phyloP scores from a whole-genome alignment of 2,888 invertebrate species.

The Melipona beecheii region DNA sequence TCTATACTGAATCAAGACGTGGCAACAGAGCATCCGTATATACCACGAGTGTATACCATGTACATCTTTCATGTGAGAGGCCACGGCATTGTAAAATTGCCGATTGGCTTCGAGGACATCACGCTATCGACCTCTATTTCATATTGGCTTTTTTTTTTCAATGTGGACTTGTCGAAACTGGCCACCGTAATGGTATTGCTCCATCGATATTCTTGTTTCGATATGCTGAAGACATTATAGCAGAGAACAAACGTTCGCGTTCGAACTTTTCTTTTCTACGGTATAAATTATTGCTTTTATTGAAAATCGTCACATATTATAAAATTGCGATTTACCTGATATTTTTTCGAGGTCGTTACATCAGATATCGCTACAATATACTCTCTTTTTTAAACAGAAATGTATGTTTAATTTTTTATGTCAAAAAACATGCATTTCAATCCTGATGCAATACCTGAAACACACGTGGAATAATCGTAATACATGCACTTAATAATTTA shows the following conservation, averaged over 20 bases:
- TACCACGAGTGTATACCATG: conserved; percentile 10
- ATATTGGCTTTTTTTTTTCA: conserved; percentile 45
- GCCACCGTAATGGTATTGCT: conserved; percentile 37
- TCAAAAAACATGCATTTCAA: not conserved
- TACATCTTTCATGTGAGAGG: conserved; percentile 47
- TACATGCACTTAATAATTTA: not conserved
- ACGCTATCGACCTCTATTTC: conserved; percentile 65
- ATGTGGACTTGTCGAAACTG: conserved; percentile 57
- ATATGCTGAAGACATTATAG: conserved; percentile 38
- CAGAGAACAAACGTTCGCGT: conserved; percentile 17
- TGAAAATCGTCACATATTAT: conserved; percentile 3
- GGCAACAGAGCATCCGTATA: conserved; percentile 69
- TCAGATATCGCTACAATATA: not conserved
- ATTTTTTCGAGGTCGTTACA: not conserved
- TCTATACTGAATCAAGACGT: conserved; percentile 56
- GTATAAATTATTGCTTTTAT: not conserved
- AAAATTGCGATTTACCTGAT: not conserved
- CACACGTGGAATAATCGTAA: not conserved
- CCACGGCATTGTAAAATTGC: conserved; percentile 65
- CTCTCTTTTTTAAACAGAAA: not conserved
- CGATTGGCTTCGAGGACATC: conserved; percentile 69
- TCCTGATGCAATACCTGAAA: not conserved
- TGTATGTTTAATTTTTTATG: not conserved
- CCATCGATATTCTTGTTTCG: conserved; percentile 45
- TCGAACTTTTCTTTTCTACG: not conserved